A percentile compares a stretch with the other conserved stretches of the same genome.
phyloP scores from a whole-genome alignment of 2,888 invertebrate genomes.

The Tridacna crocea region DNA sequence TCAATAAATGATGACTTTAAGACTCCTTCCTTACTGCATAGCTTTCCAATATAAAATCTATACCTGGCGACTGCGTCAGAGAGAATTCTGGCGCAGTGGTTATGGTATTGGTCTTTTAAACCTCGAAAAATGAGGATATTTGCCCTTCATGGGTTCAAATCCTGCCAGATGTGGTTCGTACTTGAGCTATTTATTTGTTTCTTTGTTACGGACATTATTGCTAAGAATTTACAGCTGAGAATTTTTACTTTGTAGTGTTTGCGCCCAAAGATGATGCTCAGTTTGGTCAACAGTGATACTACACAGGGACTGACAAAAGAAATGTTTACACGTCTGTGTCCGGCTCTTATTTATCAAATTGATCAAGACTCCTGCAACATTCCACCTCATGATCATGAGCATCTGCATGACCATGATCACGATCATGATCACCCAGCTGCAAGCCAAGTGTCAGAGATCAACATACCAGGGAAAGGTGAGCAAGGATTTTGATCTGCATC shows the following conservation, averaged over 20 bases:
- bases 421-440: constrained; percentile 26
- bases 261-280: constrained; percentile 36
- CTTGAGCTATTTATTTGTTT: no score
- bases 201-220: no score
- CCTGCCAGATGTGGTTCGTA: no score
- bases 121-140: no score
- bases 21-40: no score
- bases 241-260: constrained; percentile 41
- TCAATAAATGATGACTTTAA: no score
- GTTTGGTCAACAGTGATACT: constrained; percentile 19
- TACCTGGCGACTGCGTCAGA: no score
- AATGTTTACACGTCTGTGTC: constrained; percentile 80
- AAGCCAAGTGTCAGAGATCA: background rate
- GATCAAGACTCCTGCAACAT: constrained; percentile 69
- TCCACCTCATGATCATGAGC: constrained; percentile 25
- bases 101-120: no score
- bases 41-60: no score
- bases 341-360: constrained; percentile 82
- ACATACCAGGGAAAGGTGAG: constrained; percentile 7
- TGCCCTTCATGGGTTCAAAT: no score
- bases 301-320: constrained; percentile 56
- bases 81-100: no score
- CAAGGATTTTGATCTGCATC: background rate
- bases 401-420: constrained; percentile 30
- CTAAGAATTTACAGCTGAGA: no score